These are phyloP conservation scores for Melieria picta DNA, from an alignment of 2,888 invertebrate genomes.

Conservation along the genomic window DNA sequence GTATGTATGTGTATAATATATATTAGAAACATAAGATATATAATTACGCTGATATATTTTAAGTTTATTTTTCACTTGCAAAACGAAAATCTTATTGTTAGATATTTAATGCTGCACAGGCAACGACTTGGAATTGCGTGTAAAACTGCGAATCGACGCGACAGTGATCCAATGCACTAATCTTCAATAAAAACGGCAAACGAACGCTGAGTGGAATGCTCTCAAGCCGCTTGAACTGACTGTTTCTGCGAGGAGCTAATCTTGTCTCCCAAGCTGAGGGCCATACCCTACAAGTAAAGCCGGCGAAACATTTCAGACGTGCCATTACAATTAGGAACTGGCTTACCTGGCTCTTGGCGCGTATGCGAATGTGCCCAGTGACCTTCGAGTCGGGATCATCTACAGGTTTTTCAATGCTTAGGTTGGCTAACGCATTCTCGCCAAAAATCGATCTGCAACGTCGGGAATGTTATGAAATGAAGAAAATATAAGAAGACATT, in stretches of 20 bases:
- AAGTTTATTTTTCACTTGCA: too few relatives aligned
- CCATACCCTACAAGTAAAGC: constrained; percentile 85
- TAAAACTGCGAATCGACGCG: too few relatives aligned
- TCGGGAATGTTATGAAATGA: neutral
- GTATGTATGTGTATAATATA: too few relatives aligned
- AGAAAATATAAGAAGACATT: constrained; percentile 1
- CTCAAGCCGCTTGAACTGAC: constrained; percentile 64
- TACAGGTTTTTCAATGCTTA: constrained; percentile 95
- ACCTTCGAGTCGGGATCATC: constrained; percentile 89
- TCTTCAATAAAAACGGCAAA: too few relatives aligned
- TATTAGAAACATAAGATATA: too few relatives aligned
- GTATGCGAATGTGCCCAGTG: constrained; percentile 95
- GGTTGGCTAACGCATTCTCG: constrained; percentile 98
- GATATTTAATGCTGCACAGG: too few relatives aligned
- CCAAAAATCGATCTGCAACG: constrained; percentile 88
- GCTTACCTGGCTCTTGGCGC: constrained; percentile 95
- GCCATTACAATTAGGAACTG: neutral
- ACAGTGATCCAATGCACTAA: too few relatives aligned
- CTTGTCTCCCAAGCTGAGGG: constrained; percentile 97
- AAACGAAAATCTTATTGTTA: too few relatives aligned
- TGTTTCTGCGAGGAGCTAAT: constrained; percentile 92
- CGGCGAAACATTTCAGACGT: neutral
- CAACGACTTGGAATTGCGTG: too few relatives aligned
- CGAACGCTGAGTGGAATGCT: too few relatives aligned
- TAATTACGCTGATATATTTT: too few relatives aligned